Base-by-base conservation (phyloP, 2,797 vertebrate genomes). In the Hoplostethus mediterraneus region DNA sequence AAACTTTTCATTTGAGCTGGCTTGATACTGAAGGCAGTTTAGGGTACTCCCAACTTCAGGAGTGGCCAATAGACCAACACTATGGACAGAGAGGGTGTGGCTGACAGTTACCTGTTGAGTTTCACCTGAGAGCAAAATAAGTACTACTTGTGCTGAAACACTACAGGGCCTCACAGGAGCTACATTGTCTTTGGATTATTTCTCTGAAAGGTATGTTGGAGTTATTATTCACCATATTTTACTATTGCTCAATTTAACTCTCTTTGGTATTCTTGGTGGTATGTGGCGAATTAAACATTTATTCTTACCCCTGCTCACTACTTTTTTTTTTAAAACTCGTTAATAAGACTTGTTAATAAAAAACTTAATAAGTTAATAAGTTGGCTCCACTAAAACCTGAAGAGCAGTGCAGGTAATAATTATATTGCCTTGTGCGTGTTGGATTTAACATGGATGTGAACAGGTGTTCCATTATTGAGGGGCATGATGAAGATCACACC, bases 51-150 rank as follows among this genome's bases (percentile, higher is more conserved):
- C 4, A 56, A 0, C 28, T 36, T 2, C 52, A 62, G 89, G 87
- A 71, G 88, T 75, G 83, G 81, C 88, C 65, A 63, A 2, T 14
- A 51, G 8, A 8, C 85, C 16, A 13, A 82, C 9, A 81, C 89
- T 90, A 75, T 92, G 89, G 75, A 86, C 85, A 71, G 82, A 73
- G 87, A 82, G 90, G 94, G 94, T 80, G 93, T 90, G 85, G 84
- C 83, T 52, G 57, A 28, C 31, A 71, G 66, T 77, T 71, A 80
- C 71, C 88, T 83, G 66, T 54, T 69, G 71, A 87, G 89, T 92
- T 94, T 93, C 89, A 92, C 84, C 83, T 76, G 85, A 91, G 74
- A 75, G 42, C 62, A 52, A 66, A 83, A 81, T 33, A 68, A 73
- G 66, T 60, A 51, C 52, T 59, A 65, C 66, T 28, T 28, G 58